Conservation (phyloP, 2,113 vertebrate species). For the Podarcis raffonei region DNA sequence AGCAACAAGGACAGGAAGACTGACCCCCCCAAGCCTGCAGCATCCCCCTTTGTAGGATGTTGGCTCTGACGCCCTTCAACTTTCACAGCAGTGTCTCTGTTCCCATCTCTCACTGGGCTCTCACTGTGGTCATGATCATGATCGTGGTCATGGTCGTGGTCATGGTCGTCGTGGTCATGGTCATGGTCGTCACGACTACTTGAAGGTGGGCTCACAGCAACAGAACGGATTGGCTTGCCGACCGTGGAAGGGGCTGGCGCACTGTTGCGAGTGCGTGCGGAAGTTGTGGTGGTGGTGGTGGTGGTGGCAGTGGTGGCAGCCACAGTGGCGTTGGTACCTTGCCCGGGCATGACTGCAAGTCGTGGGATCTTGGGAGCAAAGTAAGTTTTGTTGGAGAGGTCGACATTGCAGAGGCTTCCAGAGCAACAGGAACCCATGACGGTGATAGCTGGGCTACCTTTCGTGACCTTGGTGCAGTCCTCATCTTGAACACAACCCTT, state of each 20-base stretch:
- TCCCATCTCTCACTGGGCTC: neutral
- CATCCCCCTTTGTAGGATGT: neutral
- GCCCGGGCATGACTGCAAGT: constrained; percentile 44
- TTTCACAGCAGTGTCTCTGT: neutral
- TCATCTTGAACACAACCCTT: constrained; percentile 65
- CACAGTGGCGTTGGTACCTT: neutral
- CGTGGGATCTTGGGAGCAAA: constrained; percentile 57
- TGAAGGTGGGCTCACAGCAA: neutral
- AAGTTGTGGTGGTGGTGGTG: neutral
- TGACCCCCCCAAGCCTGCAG: neutral
- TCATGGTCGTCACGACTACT: neutral
- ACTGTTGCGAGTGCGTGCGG: neutral
- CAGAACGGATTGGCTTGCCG: neutral
- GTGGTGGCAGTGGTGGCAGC: neutral
- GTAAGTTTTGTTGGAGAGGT: constrained; percentile 69
- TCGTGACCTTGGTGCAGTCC: constrained; percentile 53
- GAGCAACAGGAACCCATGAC: constrained; percentile 68
- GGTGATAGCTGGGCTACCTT: constrained; percentile 44
- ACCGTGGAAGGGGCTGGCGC: neutral
- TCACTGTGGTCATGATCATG: neutral
- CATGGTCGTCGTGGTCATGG: neutral
- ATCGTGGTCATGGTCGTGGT: neutral
- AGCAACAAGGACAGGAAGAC: neutral
- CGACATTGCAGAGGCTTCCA: constrained; percentile 59
- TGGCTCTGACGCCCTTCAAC: neutral